These are phyloP conservation scores for Chloroceryle inda DNA, from an alignment of 2,797 vertebrate species.

Conservation along the genomic window DNA sequence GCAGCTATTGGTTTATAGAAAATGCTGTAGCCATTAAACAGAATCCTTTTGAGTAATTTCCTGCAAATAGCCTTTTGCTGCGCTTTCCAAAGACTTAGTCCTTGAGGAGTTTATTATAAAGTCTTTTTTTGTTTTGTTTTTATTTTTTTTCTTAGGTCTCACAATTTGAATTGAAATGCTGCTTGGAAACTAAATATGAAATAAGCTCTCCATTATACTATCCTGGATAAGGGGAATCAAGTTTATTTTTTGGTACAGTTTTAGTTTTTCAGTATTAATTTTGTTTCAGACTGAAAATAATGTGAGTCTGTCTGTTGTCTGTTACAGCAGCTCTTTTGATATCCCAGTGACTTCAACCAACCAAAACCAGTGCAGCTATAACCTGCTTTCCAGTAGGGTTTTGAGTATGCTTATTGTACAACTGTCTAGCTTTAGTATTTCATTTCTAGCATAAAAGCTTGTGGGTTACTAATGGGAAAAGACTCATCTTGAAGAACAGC, in stretches of 20 bases:
- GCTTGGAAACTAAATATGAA: neutral
- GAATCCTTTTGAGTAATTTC: neutral
- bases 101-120: neutral
- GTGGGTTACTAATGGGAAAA: neutral
- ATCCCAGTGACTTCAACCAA: neutral
- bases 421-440: neutral
- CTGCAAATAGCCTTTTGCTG: slow-evolving; percentile 8
- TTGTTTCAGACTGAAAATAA: neutral
- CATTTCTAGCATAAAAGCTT: neutral
- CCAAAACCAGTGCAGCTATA: neutral
- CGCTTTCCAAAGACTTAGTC: slow-evolving; percentile 33
- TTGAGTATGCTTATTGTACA: neutral
- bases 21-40: neutral
- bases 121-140: neutral
- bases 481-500: neutral
- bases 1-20: neutral
- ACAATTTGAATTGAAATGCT: slow-evolving; percentile 24
- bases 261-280: neutral
- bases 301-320: neutral
- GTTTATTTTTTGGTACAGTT: slow-evolving; percentile 16
- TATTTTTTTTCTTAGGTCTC: neutral
- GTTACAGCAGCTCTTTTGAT: neutral
- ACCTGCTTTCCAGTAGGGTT: neutral
- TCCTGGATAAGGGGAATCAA: neutral
- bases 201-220: neutral